Percentiles rank a stretch among this genome's conserved stretches.
phyloP scores from a whole-genome alignment of 2,113 vertebrate genomes.

The Sitta europaea region DNA sequence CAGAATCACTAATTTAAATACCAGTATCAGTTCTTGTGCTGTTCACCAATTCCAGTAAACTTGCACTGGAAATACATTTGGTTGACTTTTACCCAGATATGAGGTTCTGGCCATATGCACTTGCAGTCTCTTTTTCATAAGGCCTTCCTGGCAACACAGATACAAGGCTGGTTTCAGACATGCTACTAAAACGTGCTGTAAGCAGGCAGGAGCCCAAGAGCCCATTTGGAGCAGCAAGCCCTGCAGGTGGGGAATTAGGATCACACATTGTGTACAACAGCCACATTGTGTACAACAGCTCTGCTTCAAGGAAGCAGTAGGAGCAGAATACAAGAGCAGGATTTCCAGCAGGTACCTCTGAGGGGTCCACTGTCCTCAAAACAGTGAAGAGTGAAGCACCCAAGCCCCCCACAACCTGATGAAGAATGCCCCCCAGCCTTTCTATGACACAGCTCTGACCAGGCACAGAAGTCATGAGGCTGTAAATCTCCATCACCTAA shows the following conservation, averaged over 20 bases:
- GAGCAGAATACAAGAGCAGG: neutral
- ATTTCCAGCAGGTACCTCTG: neutral
- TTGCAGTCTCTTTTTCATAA: neutral
- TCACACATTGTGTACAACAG: neutral
- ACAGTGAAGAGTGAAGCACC: neutral
- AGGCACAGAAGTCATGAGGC: neutral
- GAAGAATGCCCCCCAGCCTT: neutral
- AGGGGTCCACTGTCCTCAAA: neutral
- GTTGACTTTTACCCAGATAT: neutral
- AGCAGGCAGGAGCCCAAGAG: neutral
- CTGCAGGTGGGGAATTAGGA: neutral
- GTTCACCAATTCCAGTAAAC: neutral
- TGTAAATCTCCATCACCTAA: neutral
- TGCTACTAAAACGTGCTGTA: neutral
- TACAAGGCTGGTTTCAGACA: neutral
- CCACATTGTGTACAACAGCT: neutral
- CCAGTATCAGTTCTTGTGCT: neutral
- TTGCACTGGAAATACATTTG: neutral
- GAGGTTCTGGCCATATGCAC: neutral
- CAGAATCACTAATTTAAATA: neutral
- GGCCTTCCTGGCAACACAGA: neutral
- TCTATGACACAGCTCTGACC: neutral
- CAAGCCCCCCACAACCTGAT: rapidly evolving
- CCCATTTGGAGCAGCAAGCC: neutral
- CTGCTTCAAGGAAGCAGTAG: neutral